phyloP scores from a whole-genome alignment of 2,797 vertebrate species.

The Aeoliscus strigatus region DNA sequence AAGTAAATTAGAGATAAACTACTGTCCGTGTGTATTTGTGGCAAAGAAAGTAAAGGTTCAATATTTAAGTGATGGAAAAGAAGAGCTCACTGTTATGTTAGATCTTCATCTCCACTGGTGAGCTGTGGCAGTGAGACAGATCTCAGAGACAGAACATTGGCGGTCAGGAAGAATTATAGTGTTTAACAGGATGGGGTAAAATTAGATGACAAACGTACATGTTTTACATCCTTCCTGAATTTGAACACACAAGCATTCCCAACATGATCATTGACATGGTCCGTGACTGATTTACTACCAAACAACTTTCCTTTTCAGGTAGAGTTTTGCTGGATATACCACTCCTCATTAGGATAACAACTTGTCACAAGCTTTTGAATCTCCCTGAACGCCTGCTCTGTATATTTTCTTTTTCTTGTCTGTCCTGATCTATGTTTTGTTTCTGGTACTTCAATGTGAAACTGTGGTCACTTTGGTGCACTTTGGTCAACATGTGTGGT shows the following conservation, averaged over 20 bases:
- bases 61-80: conserved; percentile 27
- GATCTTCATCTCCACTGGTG: conserved; percentile 27
- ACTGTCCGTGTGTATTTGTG: conserved; percentile 25
- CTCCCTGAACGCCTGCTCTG: no score
- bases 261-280: conserved; percentile 37
- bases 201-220: conserved; percentile 7
- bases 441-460: no score
- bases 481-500: no score
- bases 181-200: conserved; percentile 13
- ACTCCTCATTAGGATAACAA: no score
- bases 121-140: conserved; percentile 1
- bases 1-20: conserved; percentile 24
- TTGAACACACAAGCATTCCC: conserved; percentile 25
- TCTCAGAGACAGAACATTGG: conserved; percentile 3
- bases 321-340: no score
- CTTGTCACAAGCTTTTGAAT: conserved; percentile 1
- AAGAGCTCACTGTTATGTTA: conserved; percentile 36
- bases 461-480: no score
- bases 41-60: conserved; percentile 25
- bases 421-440: no score
- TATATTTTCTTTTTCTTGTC: no score
- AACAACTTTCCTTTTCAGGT: conserved; percentile 28
- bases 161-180: conserved; percentile 37
- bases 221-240: conserved; percentile 23
- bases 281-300: conserved; percentile 40